These are phyloP conservation scores for Cyanoramphus novaezelandiae DNA, from an alignment of 2,113 vertebrate species.

Conservation along the genomic window DNA sequence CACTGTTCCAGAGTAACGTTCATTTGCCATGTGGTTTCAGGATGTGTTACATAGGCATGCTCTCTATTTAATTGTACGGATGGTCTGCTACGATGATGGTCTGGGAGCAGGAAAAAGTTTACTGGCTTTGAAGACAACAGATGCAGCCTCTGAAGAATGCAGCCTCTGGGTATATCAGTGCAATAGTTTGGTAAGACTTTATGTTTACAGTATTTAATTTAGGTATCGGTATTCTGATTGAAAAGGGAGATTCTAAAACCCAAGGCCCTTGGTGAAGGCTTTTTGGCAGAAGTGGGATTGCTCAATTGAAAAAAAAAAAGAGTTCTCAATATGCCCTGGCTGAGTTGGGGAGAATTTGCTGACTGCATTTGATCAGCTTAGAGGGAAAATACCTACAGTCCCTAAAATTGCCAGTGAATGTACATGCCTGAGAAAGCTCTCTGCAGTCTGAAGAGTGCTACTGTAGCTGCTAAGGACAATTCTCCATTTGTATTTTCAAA, in stretches of 20 bases:
- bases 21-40: slow-evolving; percentile 65
- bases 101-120: slow-evolving; percentile 92
- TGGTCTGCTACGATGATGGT: slow-evolving; percentile 97
- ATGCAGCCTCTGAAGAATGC: slow-evolving; percentile 83
- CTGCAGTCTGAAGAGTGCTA: not conserved
- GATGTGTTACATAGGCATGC: slow-evolving; percentile 93
- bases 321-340: not conserved
- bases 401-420: not conserved
- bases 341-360: not conserved
- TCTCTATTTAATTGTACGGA: slow-evolving; percentile 90
- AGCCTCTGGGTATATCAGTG: slow-evolving; percentile 98
- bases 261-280: not conserved
- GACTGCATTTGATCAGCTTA: not conserved
- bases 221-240: not conserved
- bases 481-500: not conserved
- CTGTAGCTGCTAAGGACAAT: not conserved
- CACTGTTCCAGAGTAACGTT: not conserved
- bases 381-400: not conserved
- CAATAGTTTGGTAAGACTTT: slow-evolving; percentile 85
- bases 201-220: not conserved
- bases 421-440: not conserved
- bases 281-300: not conserved
- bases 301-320: not conserved
- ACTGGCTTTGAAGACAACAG: slow-evolving; percentile 92
- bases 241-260: not conserved